A percentile compares a stretch with the other conserved stretches of the same genome.
Evolutionary conservation across 2,113 vertebrate species (phyloP).

Genomic region (Pelusios castaneus): DNA sequence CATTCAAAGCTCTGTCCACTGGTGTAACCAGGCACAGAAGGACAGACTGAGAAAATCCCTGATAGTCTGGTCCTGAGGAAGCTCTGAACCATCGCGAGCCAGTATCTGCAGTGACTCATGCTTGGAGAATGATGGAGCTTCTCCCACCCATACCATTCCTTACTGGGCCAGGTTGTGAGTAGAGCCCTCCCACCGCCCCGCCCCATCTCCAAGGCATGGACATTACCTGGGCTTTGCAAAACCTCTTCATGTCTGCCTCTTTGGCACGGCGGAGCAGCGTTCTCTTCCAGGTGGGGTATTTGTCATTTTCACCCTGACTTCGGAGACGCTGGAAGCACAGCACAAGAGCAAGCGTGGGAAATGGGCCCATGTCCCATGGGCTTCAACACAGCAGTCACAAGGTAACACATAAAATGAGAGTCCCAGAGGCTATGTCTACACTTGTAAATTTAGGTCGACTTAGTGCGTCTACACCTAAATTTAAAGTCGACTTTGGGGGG

Average conservation of each 20-base stretch:
- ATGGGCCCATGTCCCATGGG: background rate
- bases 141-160: background rate
- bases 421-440: too few relatives aligned
- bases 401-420: background rate
- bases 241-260: conserved; percentile 85
- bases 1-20: background rate
- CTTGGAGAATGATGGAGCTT: background rate
- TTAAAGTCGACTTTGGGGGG: too few relatives aligned
- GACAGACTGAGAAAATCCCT: background rate
- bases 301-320: conserved; percentile 70
- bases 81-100: background rate
- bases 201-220: too few relatives aligned
- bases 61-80: background rate
- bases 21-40: background rate
- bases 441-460: too few relatives aligned
- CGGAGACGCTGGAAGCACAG: background rate
- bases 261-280: conserved; percentile 83
- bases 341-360: background rate
- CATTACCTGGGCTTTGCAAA: conserved; percentile 89
- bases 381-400: background rate
- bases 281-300: conserved; percentile 79
- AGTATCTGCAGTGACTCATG: too few relatives aligned
- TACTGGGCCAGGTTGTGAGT: background rate
- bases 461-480: too few relatives aligned
- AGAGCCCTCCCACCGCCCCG: background rate